Conservation (phyloP, 2,888 invertebrate genomes). For the Beris chalybata region DNA sequence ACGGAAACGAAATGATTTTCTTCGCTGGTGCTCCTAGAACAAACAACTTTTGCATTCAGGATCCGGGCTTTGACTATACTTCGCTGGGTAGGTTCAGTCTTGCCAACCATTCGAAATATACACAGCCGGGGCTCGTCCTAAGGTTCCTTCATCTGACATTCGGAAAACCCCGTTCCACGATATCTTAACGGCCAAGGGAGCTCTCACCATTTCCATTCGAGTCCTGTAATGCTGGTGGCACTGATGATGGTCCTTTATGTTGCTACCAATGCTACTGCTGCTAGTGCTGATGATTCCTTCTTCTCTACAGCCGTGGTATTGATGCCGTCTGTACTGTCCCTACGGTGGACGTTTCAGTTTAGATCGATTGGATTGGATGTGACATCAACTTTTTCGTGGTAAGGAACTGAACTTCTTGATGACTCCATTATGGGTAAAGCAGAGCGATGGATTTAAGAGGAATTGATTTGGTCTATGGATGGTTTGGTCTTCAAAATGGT, state of each 20-base stretch:
- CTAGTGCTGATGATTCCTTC: background rate
- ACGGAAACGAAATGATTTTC: conserved; percentile 24
- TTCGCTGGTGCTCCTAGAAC: conserved; percentile 8
- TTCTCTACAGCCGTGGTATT: conserved; percentile 14
- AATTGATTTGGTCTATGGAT: conserved; percentile 21
- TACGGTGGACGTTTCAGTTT: conserved; percentile 43
- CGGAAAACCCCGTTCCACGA: background rate
- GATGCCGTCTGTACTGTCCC: conserved; percentile 40
- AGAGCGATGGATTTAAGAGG: conserved; percentile 2
- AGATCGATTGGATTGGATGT: conserved; percentile 47
- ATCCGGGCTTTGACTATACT: background rate
- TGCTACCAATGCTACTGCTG: background rate
- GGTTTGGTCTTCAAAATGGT: no score
- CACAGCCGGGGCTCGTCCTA: background rate
- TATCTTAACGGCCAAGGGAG: background rate
- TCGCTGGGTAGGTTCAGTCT: background rate
- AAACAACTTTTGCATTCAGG: conserved; percentile 17
- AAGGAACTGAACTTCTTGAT: conserved; percentile 36
- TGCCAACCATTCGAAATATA: background rate
- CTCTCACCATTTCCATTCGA: conserved; percentile 16
- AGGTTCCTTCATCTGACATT: background rate
- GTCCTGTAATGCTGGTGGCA: conserved; percentile 1
- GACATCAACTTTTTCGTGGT: conserved; percentile 44
- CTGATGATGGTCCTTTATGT: conserved; percentile 4
- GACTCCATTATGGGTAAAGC: conserved; percentile 33